Conservation (phyloP, 2,113 vertebrate genomes). For the rabbit (Oryctolagus cuniculus) region mOryCun1.1 NC_091453.1:118447001-118447500, state of each 20-base stretch:
- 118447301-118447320: neutral
- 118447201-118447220: neutral
- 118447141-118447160: neutral
- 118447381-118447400: neutral
- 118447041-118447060: neutral
- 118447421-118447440: neutral
- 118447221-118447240: neutral
- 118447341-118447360: neutral
- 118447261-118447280: neutral
- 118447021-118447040: neutral
- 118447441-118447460: neutral
- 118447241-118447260: constrained; percentile 17
- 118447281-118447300: neutral
- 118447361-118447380: neutral
- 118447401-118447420: neutral
- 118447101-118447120: neutral
- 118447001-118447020: neutral
- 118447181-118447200: constrained; percentile 25
- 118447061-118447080: neutral
- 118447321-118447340: neutral
- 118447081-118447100: neutral
- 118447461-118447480: neutral
- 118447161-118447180: neutral
- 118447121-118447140: neutral
- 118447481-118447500: neutral